Evolutionary conservation across 35 echinoderm and acorn worm genomes (phyloP).

Genomic region (Strongylocentrotus purpuratus): DNA sequence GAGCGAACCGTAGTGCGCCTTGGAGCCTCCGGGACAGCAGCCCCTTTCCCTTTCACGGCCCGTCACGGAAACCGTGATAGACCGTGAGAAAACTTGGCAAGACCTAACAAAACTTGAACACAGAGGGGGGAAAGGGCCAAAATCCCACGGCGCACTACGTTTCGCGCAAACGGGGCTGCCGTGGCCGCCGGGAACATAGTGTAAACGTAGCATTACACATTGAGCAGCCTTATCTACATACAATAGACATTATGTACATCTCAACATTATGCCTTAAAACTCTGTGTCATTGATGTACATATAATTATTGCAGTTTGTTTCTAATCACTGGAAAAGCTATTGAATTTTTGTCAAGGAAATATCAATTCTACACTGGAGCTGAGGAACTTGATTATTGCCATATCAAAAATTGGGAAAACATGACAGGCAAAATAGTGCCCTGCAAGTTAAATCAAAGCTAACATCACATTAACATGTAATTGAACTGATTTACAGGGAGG

Average conservation of each 20-base stretch:
- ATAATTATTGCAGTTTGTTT: neutral
- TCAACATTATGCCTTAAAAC: neutral
- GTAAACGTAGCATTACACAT: neutral
- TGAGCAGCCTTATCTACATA: neutral
- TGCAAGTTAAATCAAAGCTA: neutral
- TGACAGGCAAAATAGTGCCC: no score
- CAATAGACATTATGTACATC: neutral
- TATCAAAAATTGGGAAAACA: neutral
- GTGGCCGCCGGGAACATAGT: no score
- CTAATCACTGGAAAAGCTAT: neutral
- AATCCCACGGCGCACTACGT: no score
- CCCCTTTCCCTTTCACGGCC: no score
- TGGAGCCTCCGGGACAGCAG: no score
- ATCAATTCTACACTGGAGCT: neutral
- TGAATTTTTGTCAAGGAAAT: neutral
- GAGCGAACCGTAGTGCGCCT: no score
- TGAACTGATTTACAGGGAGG: neutral
- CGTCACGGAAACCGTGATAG: no score
- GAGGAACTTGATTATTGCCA: neutral
- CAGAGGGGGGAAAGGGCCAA: no score
- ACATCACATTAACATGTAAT: neutral
- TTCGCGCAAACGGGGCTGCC: no score
- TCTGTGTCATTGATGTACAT: neutral
- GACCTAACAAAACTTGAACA: no score
- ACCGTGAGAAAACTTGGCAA: no score